These are phyloP conservation scores for Carettochelys insculpta DNA, from an alignment of 2,113 vertebrate genomes.

Conservation along the genomic window DNA sequence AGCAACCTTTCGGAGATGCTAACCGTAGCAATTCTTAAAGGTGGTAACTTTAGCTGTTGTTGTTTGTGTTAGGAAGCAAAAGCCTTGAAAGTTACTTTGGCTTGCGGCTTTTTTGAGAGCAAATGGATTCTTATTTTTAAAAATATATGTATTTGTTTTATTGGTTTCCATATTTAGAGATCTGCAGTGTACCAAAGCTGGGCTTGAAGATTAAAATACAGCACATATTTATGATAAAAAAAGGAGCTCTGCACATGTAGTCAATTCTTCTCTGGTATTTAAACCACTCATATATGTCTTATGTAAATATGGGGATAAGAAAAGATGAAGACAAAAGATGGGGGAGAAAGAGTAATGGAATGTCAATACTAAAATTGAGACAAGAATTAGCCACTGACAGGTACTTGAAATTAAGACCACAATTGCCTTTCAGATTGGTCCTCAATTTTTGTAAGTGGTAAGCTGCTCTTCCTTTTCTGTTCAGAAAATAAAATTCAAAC, in stretches of 20 bases:
- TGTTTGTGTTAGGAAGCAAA: background rate
- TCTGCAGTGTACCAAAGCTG: background rate
- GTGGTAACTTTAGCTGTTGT: background rate
- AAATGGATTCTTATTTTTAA: slow-evolving; percentile 4
- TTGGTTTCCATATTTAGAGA: background rate
- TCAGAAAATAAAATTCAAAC: background rate
- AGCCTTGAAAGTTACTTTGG: background rate
- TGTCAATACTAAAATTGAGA: background rate
- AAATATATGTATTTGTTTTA: background rate
- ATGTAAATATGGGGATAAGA: background rate
- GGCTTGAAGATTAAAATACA: background rate
- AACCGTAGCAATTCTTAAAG: background rate
- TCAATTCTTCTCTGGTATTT: slow-evolving; percentile 1
- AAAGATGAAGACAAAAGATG: slow-evolving; percentile 13
- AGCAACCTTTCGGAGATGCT: background rate
- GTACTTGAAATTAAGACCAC: background rate
- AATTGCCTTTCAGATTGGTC: slow-evolving; percentile 21
- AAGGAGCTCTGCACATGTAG: too few relatives aligned
- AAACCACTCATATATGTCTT: background rate
- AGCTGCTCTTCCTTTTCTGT: background rate
- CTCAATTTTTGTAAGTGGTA: background rate
- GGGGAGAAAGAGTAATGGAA: background rate
- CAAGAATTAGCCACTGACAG: slow-evolving; percentile 12
- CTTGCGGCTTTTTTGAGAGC: background rate
- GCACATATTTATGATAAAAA: background rate